Base-by-base conservation (phyloP, 2,888 invertebrate genomes). In the Erebia aethiops region DNA sequence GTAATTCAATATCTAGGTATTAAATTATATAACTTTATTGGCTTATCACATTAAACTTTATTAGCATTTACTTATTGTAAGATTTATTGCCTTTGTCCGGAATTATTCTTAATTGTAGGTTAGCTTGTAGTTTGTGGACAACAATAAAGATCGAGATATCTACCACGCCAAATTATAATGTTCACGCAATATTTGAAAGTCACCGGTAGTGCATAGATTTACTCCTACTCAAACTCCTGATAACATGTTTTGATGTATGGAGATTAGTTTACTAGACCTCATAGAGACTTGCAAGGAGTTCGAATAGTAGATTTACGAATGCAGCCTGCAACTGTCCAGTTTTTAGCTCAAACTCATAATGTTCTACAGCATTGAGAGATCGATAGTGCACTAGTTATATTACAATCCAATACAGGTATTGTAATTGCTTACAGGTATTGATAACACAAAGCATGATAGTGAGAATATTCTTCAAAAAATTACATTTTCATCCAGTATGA, bases 101-200 rank as follows among this genome's bases (percentile, higher is more conserved):
- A 51, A 35, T 54, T 46, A 66, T 65, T 70, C 66, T 57, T 21
- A 68, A 71, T 68, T 61, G 65, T 71, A 70, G 62, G 35, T 35
- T 35, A 35, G 35, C 35, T 35, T 35, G 35, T 35, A 61, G 67
- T 60, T 65, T 26, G 68, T 71, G 64, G 71, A 73, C 67, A 68
- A 71, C 46, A 73, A 68, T 71, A 71, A 74, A 75, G 72, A 74
- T 77, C 72, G 71, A 67, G 72, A 67, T 80, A 80, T 79, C 79
- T 80, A 80, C 79, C 79, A 84, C 74, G 80, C 77, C 73, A 81
- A 88, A 82, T 83, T 85, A 84, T 84, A 83, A 84, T 80, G 82
- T 89, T 87, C 92, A 92, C 92, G 92, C 91, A 84, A 92, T 86
- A 91, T 89, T 87, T 86, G 92, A 92, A 92, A 92, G 92, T 88